These are phyloP conservation scores for Hydropsyche betteni DNA, from an alignment of 2,888 invertebrate species.

Conservation along the genomic window DNA sequence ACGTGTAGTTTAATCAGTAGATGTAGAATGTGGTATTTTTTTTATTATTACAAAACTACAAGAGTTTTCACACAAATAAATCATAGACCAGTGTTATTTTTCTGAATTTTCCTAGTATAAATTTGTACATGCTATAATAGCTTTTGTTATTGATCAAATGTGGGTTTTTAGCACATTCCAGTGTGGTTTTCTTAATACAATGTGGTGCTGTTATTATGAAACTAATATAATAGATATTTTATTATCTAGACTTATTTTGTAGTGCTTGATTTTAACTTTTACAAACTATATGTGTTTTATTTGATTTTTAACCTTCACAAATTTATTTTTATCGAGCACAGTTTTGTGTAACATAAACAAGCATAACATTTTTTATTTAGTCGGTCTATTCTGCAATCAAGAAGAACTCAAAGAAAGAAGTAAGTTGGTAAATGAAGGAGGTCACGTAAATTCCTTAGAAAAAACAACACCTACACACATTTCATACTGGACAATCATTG, in stretches of 20 bases:
- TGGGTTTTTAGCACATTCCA: conserved; percentile 18
- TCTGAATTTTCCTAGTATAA: background rate
- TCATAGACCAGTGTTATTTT: background rate
- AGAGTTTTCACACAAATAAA: background rate
- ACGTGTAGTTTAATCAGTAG: conserved; percentile 27
- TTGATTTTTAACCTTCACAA: background rate
- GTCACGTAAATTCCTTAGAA: too few species aligned
- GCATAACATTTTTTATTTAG: background rate
- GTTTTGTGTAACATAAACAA: background rate
- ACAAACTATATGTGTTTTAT: background rate
- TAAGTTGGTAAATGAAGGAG: too few species aligned
- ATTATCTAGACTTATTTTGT: background rate
- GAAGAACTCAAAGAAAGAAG: too few species aligned
- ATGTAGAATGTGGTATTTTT: conserved; percentile 5
- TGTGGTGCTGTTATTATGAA: too few species aligned
- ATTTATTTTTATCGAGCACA: background rate
- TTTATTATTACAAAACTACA: background rate
- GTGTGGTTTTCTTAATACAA: conserved; percentile 6
- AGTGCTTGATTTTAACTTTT: conserved; percentile 9
- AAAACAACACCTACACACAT: too few species aligned
- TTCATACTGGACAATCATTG: too few species aligned
- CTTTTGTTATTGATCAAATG: conserved; percentile 15
- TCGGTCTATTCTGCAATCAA: too few species aligned
- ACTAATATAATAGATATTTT: background rate
- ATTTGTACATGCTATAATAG: background rate